Evolutionary conservation across 2,797 vertebrate species (phyloP).

Genomic region (Sebastiscus albofasciatus): DNA sequence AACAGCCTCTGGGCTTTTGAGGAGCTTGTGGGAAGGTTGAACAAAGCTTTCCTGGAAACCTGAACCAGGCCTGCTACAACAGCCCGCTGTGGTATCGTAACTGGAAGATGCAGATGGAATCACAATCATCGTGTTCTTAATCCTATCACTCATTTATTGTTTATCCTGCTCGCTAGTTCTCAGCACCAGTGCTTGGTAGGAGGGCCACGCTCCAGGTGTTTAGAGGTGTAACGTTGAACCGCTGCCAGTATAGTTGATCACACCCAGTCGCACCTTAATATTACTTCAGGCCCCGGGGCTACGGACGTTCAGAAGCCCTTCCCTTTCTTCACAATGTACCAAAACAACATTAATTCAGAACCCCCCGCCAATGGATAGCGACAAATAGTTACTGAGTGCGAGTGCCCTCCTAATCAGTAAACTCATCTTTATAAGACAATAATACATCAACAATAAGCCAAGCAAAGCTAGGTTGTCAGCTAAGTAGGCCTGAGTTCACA

Average conservation of each 20-base stretch:
- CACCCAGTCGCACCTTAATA: background rate
- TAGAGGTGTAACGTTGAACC: constrained; percentile 42
- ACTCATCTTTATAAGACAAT: background rate
- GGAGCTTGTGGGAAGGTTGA: constrained; percentile 25
- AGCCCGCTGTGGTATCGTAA: background rate
- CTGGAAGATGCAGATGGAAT: constrained; percentile 32
- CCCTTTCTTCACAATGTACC: background rate
- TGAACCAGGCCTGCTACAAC: constrained; percentile 18
- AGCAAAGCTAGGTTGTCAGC: background rate
- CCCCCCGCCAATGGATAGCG: background rate
- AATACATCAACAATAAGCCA: background rate
- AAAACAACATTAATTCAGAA: background rate
- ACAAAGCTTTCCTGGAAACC: constrained; percentile 49
- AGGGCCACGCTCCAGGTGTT: constrained; percentile 57
- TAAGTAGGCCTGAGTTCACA: background rate
- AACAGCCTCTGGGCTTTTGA: constrained; percentile 1
- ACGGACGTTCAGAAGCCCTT: background rate
- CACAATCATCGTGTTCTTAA: constrained; percentile 46
- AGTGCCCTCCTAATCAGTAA: background rate
- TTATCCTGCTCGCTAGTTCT: constrained; percentile 47
- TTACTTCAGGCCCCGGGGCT: background rate
- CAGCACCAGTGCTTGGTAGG: constrained; percentile 30
- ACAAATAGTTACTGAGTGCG: background rate
- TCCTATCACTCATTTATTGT: constrained; percentile 64
- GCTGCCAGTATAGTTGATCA: constrained; percentile 54